A percentile compares a stretch with the other conserved stretches of the same genome.
phyloP scores from a whole-genome alignment of 1,140 invertebrate genomes.

The Bombus pascuorum region DNA sequence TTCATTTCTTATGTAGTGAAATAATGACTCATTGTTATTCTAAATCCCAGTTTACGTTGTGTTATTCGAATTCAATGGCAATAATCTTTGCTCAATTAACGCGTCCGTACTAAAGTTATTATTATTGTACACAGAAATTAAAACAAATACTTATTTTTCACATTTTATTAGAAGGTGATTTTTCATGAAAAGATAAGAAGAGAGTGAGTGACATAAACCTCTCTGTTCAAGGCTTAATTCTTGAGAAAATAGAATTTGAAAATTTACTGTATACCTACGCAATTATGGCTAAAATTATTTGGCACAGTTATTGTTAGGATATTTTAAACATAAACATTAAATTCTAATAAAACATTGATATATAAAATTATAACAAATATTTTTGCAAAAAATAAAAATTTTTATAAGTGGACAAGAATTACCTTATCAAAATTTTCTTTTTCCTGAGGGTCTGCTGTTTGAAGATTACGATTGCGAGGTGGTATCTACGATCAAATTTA shows the following conservation, averaged over 20 bases:
- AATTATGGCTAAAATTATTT: neutral
- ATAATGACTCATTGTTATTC: too few species aligned
- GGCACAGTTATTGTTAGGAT: neutral
- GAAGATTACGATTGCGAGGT: slow-evolving; percentile 82
- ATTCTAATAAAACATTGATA: neutral
- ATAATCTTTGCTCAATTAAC: too few species aligned
- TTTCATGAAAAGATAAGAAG: too few species aligned
- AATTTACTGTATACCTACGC: too few species aligned
- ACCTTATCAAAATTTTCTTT: slow-evolving; percentile 90
- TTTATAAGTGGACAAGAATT: slow-evolving; percentile 77
- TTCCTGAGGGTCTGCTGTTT: slow-evolving; percentile 85
- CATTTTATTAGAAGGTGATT: too few species aligned
- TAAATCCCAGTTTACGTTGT: too few species aligned
- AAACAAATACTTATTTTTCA: neutral
- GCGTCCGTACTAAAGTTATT: neutral
- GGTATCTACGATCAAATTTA: slow-evolving; percentile 83
- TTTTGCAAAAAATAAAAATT: neutral
- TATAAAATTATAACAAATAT: neutral
- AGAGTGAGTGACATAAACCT: too few species aligned
- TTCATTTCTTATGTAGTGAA: too few species aligned
- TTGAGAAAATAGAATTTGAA: too few species aligned
- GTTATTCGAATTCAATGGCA: too few species aligned
- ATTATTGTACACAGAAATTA: neutral
- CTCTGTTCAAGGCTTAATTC: too few species aligned
- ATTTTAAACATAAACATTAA: neutral